These are phyloP conservation scores for Diabrotica virgifera DNA, from an alignment of 1,140 invertebrate species.

Conservation along the genomic window DNA sequence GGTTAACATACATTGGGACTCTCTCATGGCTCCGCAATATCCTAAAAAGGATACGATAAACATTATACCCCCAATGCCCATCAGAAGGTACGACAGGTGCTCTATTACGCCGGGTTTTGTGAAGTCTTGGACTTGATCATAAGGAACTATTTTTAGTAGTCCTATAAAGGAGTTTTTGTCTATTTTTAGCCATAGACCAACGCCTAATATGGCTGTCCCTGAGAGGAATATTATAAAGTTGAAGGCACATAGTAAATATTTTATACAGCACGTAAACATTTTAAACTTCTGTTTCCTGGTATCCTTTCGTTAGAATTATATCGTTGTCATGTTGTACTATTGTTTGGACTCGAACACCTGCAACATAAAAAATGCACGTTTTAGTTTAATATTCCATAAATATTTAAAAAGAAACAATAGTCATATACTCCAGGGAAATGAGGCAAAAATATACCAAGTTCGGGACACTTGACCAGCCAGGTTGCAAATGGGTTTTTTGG, in stretches of 20 bases:
- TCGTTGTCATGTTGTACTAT: too few species aligned
- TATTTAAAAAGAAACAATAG: too few species aligned
- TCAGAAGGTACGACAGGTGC: slow-evolving; percentile 69
- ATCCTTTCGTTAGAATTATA: too few species aligned
- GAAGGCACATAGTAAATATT: slow-evolving; percentile 72
- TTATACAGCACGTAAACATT: slow-evolving; percentile 47
- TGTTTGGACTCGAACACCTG: too few species aligned
- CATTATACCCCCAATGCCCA: slow-evolving; percentile 74
- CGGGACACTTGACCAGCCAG: too few species aligned
- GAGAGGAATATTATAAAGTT: slow-evolving; percentile 66
- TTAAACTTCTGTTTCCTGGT: background rate
- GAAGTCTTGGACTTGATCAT: slow-evolving; percentile 51
- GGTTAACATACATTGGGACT: slow-evolving; percentile 75
- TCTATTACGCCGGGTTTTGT: slow-evolving; percentile 60
- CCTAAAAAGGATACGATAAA: slow-evolving; percentile 83
- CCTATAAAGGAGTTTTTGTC: slow-evolving; percentile 17
- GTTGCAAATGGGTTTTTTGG: too few species aligned
- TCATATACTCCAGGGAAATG: too few species aligned
- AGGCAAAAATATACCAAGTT: too few species aligned
- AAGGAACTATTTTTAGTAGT: slow-evolving; percentile 8
- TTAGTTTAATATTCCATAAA: too few species aligned
- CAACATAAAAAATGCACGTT: too few species aligned
- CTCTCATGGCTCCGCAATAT: slow-evolving; percentile 81
- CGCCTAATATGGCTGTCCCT: slow-evolving; percentile 1
- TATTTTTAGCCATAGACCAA: slow-evolving; percentile 10